Conservation (phyloP, 1,140 invertebrate genomes). For the Tachypleus tridentatus region DNA sequence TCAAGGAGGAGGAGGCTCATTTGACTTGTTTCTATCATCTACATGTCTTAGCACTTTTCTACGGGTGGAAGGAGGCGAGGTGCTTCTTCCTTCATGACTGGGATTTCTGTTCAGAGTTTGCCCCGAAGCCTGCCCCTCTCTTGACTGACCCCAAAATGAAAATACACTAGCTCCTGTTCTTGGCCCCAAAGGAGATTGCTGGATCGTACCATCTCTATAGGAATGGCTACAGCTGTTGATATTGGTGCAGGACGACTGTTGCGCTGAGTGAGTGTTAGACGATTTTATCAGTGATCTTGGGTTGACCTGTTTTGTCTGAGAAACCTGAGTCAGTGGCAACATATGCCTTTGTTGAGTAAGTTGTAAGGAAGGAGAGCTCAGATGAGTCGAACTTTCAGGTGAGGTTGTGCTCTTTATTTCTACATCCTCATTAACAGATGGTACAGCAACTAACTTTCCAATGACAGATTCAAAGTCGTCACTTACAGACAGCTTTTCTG, state of each 20-base stretch:
- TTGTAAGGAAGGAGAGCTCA: background rate
- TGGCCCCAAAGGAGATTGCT: background rate
- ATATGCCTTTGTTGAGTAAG: background rate
- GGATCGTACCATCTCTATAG: background rate
- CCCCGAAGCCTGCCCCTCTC: background rate
- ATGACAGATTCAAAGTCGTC: background rate
- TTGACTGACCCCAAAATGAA: background rate
- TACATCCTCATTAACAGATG: background rate
- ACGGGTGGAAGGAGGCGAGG: conserved; percentile 19
- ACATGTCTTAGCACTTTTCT: conserved; percentile 22
- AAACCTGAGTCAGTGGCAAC: background rate
- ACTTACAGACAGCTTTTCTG: conserved; percentile 26
- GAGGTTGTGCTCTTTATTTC: background rate
- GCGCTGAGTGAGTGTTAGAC: too few species aligned
- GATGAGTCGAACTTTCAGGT: background rate
- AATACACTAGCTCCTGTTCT: background rate
- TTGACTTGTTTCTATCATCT: conserved; percentile 26
- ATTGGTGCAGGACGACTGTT: background rate
- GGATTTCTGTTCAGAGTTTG: conserved; percentile 2
- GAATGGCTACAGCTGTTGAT: background rate
- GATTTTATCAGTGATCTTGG: too few species aligned
- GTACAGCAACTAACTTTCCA: background rate
- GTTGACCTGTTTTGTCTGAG: background rate
- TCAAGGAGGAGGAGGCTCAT: conserved; percentile 23
- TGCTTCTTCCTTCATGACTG: conserved; percentile 9